phyloP scores from a whole-genome alignment of 2,888 invertebrate genomes.

The Lasioglossum villosulum region DNA sequence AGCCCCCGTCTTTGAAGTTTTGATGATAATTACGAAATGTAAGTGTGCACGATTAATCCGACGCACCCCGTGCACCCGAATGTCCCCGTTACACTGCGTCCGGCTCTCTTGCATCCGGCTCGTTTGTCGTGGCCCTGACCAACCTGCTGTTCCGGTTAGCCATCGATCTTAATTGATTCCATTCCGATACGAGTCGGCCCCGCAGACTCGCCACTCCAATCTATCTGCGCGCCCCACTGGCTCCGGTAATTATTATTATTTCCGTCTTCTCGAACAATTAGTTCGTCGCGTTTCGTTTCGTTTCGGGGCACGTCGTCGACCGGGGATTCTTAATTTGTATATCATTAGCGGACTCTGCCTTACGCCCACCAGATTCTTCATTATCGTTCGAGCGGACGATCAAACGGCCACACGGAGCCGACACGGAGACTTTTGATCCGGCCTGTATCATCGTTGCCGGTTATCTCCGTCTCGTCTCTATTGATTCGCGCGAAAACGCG shows the following conservation, averaged over 20 bases:
- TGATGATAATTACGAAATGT: conserved; percentile 48
- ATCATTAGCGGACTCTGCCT: conserved; percentile 43
- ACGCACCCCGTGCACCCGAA: conserved; percentile 34
- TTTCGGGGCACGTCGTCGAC: neutral
- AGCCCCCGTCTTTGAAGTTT: conserved; percentile 28
- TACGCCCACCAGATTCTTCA: conserved; percentile 44
- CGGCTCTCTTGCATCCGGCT: conserved; percentile 36
- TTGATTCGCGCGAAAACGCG: conserved; percentile 37
- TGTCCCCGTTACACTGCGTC: conserved; percentile 18
- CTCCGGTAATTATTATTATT: conserved; percentile 14
- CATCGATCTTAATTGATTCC: conserved; percentile 42
- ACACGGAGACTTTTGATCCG: conserved; percentile 18
- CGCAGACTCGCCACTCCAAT: neutral
- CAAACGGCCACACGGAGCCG: conserved; percentile 33
- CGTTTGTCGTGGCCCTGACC: conserved; percentile 34
- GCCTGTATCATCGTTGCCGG: neutral
- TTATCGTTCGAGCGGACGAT: conserved; percentile 51
- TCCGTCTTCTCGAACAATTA: conserved; percentile 22
- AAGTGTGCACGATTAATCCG: conserved; percentile 56
- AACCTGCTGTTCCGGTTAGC: conserved; percentile 11
- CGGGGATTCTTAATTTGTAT: conserved; percentile 46
- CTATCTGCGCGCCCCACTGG: neutral
- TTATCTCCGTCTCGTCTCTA: conserved; percentile 27
- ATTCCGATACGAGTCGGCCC: conserved; percentile 16
- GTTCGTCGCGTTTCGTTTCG: conserved; percentile 28